phyloP scores from a whole-genome alignment of 2,113 vertebrate genomes.

The Pelobates fuscus region DNA sequence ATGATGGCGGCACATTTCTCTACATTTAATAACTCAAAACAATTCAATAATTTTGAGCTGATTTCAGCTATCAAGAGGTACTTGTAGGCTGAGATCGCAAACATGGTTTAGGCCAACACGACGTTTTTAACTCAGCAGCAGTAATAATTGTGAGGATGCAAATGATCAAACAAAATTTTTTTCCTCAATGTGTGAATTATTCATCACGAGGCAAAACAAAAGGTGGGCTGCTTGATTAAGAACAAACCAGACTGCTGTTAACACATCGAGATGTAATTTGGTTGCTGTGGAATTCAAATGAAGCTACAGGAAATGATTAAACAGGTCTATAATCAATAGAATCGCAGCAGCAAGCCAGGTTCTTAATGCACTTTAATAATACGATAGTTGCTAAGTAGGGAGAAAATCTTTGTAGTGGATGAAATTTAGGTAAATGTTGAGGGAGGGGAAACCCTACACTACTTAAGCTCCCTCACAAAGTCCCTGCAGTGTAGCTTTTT shows the following conservation, averaged over 20 bases:
- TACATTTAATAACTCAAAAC: no score
- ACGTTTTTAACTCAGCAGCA: conserved; percentile 10
- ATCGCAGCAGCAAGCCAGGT: conserved; percentile 45
- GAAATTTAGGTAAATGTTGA: conserved; percentile 35
- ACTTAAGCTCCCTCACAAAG: not conserved
- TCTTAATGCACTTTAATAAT: conserved; percentile 51
- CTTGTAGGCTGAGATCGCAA: not conserved
- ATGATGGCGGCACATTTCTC: no score
- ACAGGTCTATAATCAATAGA: conserved; percentile 47
- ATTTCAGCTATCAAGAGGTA: not conserved
- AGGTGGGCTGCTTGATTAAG: conserved; percentile 50
- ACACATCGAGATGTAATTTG: conserved; percentile 48
- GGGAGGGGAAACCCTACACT: conserved; percentile 1
- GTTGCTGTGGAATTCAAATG: conserved; percentile 47
- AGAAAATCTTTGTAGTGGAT: conserved; percentile 44
- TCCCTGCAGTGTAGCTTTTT: conserved; percentile 7
- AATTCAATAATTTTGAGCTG: no score
- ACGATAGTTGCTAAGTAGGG: conserved; percentile 40
- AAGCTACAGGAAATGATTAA: conserved; percentile 51
- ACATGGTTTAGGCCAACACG: conserved; percentile 26
- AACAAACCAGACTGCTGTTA: conserved; percentile 41
- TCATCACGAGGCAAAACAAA: conserved; percentile 48
- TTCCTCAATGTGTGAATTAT: conserved; percentile 51
- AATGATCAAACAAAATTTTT: conserved; percentile 50
- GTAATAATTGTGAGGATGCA: conserved; percentile 46